Conservation (phyloP, 2,113 vertebrate species). For the Rhipidura dahli region DNA sequence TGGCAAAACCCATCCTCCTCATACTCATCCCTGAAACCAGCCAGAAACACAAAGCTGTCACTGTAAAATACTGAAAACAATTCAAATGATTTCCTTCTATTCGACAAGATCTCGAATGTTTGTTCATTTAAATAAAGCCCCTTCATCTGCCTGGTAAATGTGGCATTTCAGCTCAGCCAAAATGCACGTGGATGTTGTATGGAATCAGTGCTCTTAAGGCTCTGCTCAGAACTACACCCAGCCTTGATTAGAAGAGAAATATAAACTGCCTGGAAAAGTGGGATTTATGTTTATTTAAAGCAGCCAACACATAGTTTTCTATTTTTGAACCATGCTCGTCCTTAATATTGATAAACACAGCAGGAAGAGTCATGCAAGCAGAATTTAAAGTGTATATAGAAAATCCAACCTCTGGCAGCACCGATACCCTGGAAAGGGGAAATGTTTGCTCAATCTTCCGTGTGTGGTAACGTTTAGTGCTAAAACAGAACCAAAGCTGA, state of each 20-base stretch:
- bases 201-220: background rate
- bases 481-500: background rate
- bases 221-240: background rate
- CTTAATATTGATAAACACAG: background rate
- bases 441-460: background rate
- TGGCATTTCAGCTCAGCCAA: background rate
- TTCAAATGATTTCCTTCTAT: background rate
- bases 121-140: too few relatives aligned
- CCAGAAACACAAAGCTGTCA: background rate
- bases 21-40: slow-evolving; percentile 84
- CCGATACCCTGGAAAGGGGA: background rate
- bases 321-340: background rate
- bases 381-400: background rate
- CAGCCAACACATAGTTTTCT: background rate
- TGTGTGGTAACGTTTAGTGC: background rate
- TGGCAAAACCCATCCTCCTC: slow-evolving; percentile 98
- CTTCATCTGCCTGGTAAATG: background rate
- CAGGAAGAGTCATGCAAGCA: background rate
- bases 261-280: background rate
- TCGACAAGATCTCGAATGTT: background rate
- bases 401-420: background rate
- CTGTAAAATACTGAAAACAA: rapidly evolving
- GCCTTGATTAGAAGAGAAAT: background rate
- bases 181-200: background rate
- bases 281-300: background rate